Evolutionary conservation across 2,888 invertebrate genomes (phyloP).

Genomic region (Callyntrura guangdongensis): DNA sequence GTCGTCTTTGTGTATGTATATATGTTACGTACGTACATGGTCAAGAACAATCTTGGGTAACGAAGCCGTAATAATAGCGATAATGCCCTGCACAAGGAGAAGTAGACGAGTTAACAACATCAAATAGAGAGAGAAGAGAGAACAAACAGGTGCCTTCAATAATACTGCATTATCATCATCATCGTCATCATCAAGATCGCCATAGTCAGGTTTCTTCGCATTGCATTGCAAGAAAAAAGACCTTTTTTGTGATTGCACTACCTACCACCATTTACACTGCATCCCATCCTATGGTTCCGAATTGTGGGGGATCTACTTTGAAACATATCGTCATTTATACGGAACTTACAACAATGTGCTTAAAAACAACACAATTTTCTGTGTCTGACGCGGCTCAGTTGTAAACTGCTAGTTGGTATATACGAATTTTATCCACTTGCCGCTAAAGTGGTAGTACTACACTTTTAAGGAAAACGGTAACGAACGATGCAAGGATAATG

Average conservation of each 20-base stretch:
- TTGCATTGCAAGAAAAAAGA: constrained; percentile 23
- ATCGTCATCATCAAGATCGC: constrained; percentile 36
- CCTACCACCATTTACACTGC: constrained; percentile 25
- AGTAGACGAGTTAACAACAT: not conserved
- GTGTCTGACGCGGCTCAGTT: constrained; percentile 50
- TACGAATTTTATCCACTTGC: not conserved
- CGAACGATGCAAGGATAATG: constrained; percentile 28
- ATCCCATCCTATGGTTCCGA: constrained; percentile 29
- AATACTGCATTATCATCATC: constrained; percentile 62
- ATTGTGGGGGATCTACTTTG: constrained; percentile 57
- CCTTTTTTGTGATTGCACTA: constrained; percentile 41
- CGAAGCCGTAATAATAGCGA: constrained; percentile 51
- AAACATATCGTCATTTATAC: constrained; percentile 14
- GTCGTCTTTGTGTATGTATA: constrained; percentile 50
- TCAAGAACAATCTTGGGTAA: constrained; percentile 70
- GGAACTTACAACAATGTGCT: constrained; percentile 32
- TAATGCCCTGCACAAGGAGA: constrained; percentile 49
- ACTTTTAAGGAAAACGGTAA: constrained; percentile 44
- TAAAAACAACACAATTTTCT: constrained; percentile 43
- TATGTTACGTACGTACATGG: constrained; percentile 56
- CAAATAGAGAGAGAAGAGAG: not conserved
- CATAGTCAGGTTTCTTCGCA: constrained; percentile 58
- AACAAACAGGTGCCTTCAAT: constrained; percentile 71
- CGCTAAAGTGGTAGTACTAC: not conserved
- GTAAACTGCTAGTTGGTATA: constrained; percentile 37